A percentile compares a stretch with the other conserved stretches of the same genome.
phyloP scores from a whole-genome alignment of 2,888 invertebrate genomes.

The Pterostichus niger region DNA sequence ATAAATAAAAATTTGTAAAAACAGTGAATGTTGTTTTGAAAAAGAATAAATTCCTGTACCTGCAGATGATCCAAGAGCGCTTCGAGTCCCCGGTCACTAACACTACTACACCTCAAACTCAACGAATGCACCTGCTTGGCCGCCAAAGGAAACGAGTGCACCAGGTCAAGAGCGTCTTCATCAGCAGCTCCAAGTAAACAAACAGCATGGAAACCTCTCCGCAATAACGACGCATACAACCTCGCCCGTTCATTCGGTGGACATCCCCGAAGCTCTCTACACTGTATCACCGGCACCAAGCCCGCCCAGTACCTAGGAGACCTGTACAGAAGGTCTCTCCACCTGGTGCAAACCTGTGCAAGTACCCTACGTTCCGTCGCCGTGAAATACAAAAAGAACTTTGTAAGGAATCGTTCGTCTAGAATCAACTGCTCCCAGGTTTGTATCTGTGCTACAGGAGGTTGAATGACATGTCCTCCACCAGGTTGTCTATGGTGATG shows the following conservation, averaged over 20 bases:
- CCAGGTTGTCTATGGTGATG: slow-evolving; percentile 73
- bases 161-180: slow-evolving; percentile 93
- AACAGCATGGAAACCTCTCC: slow-evolving; percentile 92
- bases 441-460: slow-evolving; percentile 80
- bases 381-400: slow-evolving; percentile 90
- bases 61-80: slow-evolving; percentile 92
- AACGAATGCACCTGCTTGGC: slow-evolving; percentile 91
- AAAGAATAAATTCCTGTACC: slow-evolving; percentile 77
- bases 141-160: slow-evolving; percentile 90
- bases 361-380: slow-evolving; percentile 86
- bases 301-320: slow-evolving; percentile 94
- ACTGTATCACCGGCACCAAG: slow-evolving; percentile 90
- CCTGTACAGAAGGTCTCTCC: slow-evolving; percentile 94
- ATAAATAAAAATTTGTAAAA: too few relatives aligned
- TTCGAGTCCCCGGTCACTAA: slow-evolving; percentile 94
- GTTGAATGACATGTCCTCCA: slow-evolving; percentile 72
- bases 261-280: slow-evolving; percentile 87
- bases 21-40: background rate
- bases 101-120: slow-evolving; percentile 92
- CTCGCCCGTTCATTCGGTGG: slow-evolving; percentile 80
- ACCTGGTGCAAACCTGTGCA: slow-evolving; percentile 85
- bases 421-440: slow-evolving; percentile 88
- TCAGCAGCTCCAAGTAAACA: slow-evolving; percentile 92
- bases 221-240: slow-evolving; percentile 89
- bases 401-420: slow-evolving; percentile 91